A percentile compares a stretch with the other conserved stretches of the same genome.
Conservation (phyloP, 2,797 vertebrate genomes). For the Crocodylus rhombifer region DNA sequence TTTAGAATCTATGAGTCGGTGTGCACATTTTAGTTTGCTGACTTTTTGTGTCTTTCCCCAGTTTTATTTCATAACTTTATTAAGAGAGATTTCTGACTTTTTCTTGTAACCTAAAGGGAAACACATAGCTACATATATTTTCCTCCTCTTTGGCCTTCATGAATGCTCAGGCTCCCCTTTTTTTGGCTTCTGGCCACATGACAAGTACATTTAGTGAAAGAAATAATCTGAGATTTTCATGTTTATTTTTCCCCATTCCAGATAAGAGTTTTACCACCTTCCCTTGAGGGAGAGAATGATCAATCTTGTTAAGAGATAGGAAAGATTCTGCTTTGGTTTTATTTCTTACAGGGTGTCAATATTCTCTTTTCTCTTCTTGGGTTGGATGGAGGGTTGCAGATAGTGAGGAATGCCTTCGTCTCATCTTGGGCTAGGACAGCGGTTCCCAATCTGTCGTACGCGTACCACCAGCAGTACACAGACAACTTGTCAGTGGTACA, state of each 20-base stretch:
- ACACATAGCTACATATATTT: background rate
- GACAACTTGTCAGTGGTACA: too few relatives aligned
- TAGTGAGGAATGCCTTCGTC: background rate
- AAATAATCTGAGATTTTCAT: background rate
- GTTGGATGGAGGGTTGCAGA: background rate
- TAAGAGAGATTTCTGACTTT: background rate
- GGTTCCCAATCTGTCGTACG: too few relatives aligned
- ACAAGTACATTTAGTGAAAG: background rate
- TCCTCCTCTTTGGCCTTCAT: background rate
- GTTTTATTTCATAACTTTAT: background rate
- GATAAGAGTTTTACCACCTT: background rate
- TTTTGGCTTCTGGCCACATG: background rate
- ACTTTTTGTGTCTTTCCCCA: background rate
- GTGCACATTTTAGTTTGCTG: background rate
- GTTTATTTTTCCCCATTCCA: background rate
- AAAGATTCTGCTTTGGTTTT: background rate
- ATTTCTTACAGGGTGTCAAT: background rate
- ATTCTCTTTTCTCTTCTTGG: background rate
- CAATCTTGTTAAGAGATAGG: background rate
- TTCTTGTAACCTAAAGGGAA: background rate
- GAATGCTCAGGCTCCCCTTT: background rate
- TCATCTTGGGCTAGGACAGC: background rate
- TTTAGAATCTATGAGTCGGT: background rate
- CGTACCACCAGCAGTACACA: too few relatives aligned
- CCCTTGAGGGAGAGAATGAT: background rate